These are phyloP conservation scores for Gorsachius magnificus DNA, from an alignment of 2,797 vertebrate genomes.

Conservation along the genomic window DNA sequence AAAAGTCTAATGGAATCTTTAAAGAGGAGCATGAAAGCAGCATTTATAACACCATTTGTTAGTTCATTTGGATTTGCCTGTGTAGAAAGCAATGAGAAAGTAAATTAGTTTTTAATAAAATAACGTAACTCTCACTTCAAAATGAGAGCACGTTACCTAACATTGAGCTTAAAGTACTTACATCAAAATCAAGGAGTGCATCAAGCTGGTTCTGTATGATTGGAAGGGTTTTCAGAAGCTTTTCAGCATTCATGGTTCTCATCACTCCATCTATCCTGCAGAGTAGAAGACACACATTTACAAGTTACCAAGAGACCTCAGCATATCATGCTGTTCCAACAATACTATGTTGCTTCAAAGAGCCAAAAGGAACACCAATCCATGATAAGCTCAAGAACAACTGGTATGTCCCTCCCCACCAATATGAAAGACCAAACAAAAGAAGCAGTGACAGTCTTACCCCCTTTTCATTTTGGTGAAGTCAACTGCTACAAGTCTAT, in stretches of 20 bases:
- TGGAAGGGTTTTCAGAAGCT: slow-evolving; percentile 92
- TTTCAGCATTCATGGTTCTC: slow-evolving; percentile 92
- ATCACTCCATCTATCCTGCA: slow-evolving; percentile 89
- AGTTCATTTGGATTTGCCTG: slow-evolving; percentile 94
- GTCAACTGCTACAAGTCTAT: slow-evolving; percentile 91
- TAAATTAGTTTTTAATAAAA: slow-evolving; percentile 28
- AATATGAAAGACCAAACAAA: not conserved
- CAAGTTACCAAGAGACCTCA: not conserved
- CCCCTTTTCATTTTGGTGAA: slow-evolving; percentile 97
- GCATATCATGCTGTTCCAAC: not conserved
- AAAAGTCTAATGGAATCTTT: slow-evolving; percentile 97
- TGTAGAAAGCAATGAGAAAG: slow-evolving; percentile 50
- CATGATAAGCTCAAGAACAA: not conserved
- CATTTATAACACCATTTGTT: slow-evolving; percentile 92
- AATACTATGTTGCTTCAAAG: not conserved
- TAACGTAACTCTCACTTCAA: not conserved
- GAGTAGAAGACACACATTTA: not conserved
- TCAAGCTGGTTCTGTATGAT: slow-evolving; percentile 96
- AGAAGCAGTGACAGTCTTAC: slow-evolving; percentile 69
- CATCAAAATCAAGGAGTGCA: slow-evolving; percentile 93
- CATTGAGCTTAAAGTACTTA: slow-evolving; percentile 60
- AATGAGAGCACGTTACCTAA: not conserved
- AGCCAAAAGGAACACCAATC: not conserved
- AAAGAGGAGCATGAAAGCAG: slow-evolving; percentile 96
- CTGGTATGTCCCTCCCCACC: not conserved